phyloP scores from a whole-genome alignment of 1,140 invertebrate genomes.

The Oreohelix idahoensis region DNA sequence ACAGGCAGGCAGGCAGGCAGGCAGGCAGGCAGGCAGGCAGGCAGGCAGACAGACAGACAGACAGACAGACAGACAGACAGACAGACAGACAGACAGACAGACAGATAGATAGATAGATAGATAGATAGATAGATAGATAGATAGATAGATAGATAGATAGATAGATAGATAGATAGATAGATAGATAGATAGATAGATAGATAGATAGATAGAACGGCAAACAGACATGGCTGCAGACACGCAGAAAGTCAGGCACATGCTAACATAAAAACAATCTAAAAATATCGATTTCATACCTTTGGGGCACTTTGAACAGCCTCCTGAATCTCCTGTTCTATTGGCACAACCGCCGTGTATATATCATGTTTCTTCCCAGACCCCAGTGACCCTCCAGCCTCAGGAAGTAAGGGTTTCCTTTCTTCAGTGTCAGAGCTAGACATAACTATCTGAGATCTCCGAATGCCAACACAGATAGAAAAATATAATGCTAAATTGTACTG shows the following conservation, averaged over 20 bases:
- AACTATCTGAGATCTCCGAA: neutral
- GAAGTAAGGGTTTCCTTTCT: neutral
- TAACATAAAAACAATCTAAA: neutral
- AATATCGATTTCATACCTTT: neutral
- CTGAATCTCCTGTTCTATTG: neutral
- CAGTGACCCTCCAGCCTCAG: neutral
- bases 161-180: slow-evolving; percentile 21
- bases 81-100: too few relatives aligned
- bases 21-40: too few relatives aligned
- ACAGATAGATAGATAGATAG: too few relatives aligned
- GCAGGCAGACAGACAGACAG: too few relatives aligned
- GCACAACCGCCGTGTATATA: neutral
- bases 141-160: slow-evolving; percentile 22
- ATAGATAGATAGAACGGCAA: neutral
- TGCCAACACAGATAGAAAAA: too few relatives aligned
- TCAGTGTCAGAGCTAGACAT: slow-evolving; percentile 3
- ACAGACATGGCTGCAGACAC: neutral
- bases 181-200: slow-evolving; percentile 14
- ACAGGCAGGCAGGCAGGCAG: too few relatives aligned
- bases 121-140: slow-evolving; percentile 16
- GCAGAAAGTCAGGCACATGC: neutral
- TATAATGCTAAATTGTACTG: too few relatives aligned
- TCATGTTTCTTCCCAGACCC: neutral
- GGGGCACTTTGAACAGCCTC: neutral
- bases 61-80: too few relatives aligned